Evolutionary conservation across 2,888 invertebrate species (phyloP).

Genomic region (Cepaea hortensis): DNA sequence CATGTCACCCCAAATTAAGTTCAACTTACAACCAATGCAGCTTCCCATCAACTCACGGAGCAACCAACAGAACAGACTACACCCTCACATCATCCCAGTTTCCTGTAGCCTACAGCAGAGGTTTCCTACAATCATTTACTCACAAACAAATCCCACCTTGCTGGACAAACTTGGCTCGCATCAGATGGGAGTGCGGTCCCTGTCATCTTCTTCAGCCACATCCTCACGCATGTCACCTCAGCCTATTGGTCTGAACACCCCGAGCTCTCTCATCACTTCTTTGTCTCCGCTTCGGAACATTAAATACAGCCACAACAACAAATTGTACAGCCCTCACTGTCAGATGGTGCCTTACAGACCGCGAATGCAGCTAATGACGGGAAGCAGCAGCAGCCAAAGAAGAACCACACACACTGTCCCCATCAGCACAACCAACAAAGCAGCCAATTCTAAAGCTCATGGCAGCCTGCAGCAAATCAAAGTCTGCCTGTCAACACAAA

Average conservation of each 20-base stretch:
- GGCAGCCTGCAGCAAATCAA: slow-evolving; percentile 41
- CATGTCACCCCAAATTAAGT: slow-evolving; percentile 13
- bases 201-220: not conserved
- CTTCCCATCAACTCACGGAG: slow-evolving; percentile 27
- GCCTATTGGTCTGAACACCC: slow-evolving; percentile 24
- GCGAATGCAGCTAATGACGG: slow-evolving; percentile 30
- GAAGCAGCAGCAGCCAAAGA: slow-evolving; percentile 11
- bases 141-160: slow-evolving; percentile 15
- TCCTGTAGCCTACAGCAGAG: slow-evolving; percentile 33
- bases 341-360: slow-evolving; percentile 40
- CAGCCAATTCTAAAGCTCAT: not conserved
- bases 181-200: slow-evolving; percentile 19
- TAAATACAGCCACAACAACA: slow-evolving; percentile 24
- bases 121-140: slow-evolving; percentile 16
- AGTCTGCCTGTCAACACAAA: slow-evolving; percentile 47
- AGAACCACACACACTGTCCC: slow-evolving; percentile 34
- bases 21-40: slow-evolving; percentile 29
- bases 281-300: slow-evolving; percentile 40
- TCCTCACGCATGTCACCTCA: slow-evolving; percentile 34
- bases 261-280: slow-evolving; percentile 44
- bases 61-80: slow-evolving; percentile 13
- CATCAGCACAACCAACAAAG: slow-evolving; percentile 38
- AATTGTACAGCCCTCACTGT: slow-evolving; percentile 22
- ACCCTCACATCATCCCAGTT: slow-evolving; percentile 29
- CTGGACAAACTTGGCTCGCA: slow-evolving; percentile 38